Evolutionary conservation across 2,113 vertebrate genomes (phyloP), one percentile per base, ranked within the genome.

Genomic region (Odocoileus hemionus): DNA sequence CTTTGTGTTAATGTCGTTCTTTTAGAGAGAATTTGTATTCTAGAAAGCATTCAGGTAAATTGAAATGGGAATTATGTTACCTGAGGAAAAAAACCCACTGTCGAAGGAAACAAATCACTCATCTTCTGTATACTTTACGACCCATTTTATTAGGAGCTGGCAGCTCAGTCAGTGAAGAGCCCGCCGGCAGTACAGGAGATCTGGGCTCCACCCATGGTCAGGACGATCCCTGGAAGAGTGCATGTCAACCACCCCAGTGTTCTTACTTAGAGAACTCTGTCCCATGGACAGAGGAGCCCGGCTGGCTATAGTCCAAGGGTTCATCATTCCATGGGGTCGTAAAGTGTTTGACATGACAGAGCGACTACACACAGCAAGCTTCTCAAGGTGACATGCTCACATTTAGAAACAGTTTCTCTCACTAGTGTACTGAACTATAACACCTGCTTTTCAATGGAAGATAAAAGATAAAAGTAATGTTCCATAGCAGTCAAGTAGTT

Each of bases 261-360:
- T 64, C 30, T 64, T 64, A 33, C 15, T 7, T 4, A 7, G 30
- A 64, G 30, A n/a, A 64, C 17, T 15, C 30, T n/a, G n/a, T n/a
- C n/a, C 15, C 30, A 64, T 64, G 30, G 7, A 64, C 30, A 64
- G 15, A 64, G 30, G 61, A 64, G 3, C 15, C 30, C 17, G 61
- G 30, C 0, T 1, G 30, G 7, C 15, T 64, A 16, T 15, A 64
- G 7, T n/a, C 30, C 61, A n/a, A 64, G 61, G 61, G 61, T 1
- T 8, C 3, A 1, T 64, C 7, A 64, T 33, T 9, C 33, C 61
- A 9, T 16, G 15, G 30, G 16, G 61, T n/a, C 3, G 0, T 17
- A 67, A 67, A 67, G 3, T 19, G 61, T 67, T 67, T 4, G 33
- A 67, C 30, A 64, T 0, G 26, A 28, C 12, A 14, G 26, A 60